Evolutionary conservation across 2,113 vertebrate species (phyloP), one percentile per base, ranked within the genome.

Genomic region (Heliornis fulica): DNA sequence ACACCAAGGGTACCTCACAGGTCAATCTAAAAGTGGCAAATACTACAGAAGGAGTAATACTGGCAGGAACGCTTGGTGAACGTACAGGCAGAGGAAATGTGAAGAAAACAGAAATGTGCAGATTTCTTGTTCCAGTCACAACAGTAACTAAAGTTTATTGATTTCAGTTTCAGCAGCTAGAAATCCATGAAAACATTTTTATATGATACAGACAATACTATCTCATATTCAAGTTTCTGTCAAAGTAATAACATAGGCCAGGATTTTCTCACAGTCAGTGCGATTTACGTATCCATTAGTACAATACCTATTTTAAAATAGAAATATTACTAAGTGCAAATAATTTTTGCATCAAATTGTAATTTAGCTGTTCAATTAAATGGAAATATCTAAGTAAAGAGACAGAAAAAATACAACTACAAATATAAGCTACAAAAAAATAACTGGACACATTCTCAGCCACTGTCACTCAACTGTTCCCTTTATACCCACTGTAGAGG

Each of bases 91-190:
- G 54, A 87, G 28, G 70, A 28, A 87, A 85, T n/a, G 80, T 0
- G 5, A 94, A 94, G 82, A 75, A 92, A 94, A 94, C 38, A 97
- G 59, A 91, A 95, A 93, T 87, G 69, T 92, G 83, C 92, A 94
- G 92, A 94, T 81, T 81, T 90, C 92, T 90, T 79, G 69, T 96
- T 96, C 69, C 64, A 79, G 86, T 96, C 72, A 87, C 65, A 90
- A 65, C 76, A 96, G 71, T 34, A 90, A 87, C 96, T 95, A 13
- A 94, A 92, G 72, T 96, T 96, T 97, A 96, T 93, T 96, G 85
- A 93, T 83, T 92, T 89, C 85, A 90, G 80, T 92, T 88, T 89
- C 92, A 96, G 92, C 88, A 97, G 83, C 96, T 97, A 92, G 93
- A 91, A 96, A 96, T 96, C 72, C 93, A 97, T 61, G n/a, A 56